Evolutionary conservation across 1,140 invertebrate species (phyloP).

Genomic region (Mactra quadrangularis): DNA sequence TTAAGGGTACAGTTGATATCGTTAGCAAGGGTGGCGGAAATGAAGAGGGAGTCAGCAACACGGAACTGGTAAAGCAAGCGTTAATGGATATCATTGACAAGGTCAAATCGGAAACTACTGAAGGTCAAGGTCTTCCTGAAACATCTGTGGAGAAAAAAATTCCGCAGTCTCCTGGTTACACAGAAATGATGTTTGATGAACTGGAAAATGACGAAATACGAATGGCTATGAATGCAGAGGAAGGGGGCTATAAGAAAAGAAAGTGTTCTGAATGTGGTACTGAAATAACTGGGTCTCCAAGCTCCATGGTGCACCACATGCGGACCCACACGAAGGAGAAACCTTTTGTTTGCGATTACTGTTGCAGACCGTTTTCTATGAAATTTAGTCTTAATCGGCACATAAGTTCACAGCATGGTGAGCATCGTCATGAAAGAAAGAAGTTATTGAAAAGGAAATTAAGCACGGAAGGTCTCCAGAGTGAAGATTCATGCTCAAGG

Average conservation of each 20-base stretch:
- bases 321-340: conserved; percentile 98
- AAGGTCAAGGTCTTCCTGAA: too few relatives aligned
- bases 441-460: conserved; percentile 44
- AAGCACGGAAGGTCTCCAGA: conserved; percentile 12
- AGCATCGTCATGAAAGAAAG: conserved; percentile 53
- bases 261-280: conserved; percentile 47
- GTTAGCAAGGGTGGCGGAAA: conserved; percentile 20
- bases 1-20: conserved; percentile 43
- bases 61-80: conserved; percentile 51
- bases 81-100: conserved; percentile 53
- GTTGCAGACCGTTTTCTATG: conserved; percentile 75
- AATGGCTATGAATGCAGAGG: conserved; percentile 5
- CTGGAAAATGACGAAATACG: background rate
- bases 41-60: conserved; percentile 43
- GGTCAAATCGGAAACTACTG: background rate
- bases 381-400: conserved; percentile 54
- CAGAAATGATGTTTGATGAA: background rate
- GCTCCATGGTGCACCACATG: conserved; percentile 91
- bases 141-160: background rate
- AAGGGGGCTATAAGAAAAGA: conserved; percentile 47
- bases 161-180: background rate
- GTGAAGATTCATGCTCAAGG: conserved; percentile 1
- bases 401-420: conserved; percentile 51
- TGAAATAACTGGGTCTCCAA: conserved; percentile 50
- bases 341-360: conserved; percentile 97